Evolutionary conservation across 2,113 vertebrate species (phyloP), one percentile per base, ranked within the genome.

Genomic region (Campylomormyrus tamandua): DNA sequence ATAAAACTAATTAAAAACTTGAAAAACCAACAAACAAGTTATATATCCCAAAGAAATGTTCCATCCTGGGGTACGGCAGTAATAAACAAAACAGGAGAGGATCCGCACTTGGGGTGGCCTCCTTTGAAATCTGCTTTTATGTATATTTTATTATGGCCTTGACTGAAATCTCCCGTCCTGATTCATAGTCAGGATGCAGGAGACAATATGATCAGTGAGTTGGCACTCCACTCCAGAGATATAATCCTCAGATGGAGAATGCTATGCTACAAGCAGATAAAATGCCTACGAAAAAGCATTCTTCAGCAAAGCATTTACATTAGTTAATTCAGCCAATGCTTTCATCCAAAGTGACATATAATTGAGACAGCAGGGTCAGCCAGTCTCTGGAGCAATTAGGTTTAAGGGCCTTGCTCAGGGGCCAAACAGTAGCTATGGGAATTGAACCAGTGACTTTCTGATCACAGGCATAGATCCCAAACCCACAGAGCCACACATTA

Each of bases 1-100:
- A 91, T 89, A 90, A 92, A 93, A 92, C 90, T 91, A 91, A 93
- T 92, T 93, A 92, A 93, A 91, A 92, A 91, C 90, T 58, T 87
- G 80, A 87, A 88, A 87, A 87, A 80, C 87, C 90, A 88, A 89
- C 70, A 89, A 90, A 58, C 89, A n/a, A 52, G 89, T 89, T 92
- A 88, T 90, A 91, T 92, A 91, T 89, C 92, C 90, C 87, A 70
- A 91, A 90, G 87, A 90, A 83, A 91, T 90, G 49, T 74, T 84
- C 62, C 56, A 80, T 80, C 89, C 56, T 35, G 48, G 74, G 77
- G 84, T 52, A 90, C 87, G 46, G 17, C 9, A 62, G 90, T 89
- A 80, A 88, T 83, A 90, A 92, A 91, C 91, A 93, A 90, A 92
- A 89, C 74, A 39, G 46, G 19, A 15, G 3, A 2, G 24, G 21